A percentile compares a stretch with the other conserved stretches of the same genome.
These are phyloP conservation scores for Brachypteracias leptosomus DNA, from an alignment of 2,113 vertebrate species.

Conservation along the genomic window DNA sequence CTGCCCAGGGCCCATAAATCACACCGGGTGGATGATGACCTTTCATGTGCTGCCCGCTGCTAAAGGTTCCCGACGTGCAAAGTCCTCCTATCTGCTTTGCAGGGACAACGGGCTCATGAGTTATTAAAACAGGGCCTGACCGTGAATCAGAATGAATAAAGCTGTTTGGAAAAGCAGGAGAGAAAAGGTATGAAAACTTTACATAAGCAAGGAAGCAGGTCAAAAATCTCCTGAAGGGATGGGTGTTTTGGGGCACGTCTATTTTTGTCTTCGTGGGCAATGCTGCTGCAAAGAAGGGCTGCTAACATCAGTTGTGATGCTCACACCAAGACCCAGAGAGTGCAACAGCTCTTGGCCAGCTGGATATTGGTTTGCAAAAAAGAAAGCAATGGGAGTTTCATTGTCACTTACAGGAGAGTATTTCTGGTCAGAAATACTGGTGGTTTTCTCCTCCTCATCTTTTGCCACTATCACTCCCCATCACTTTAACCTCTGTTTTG, in stretches of 20 bases:
- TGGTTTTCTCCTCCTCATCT: neutral
- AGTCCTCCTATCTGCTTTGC: neutral
- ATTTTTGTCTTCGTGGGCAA: neutral
- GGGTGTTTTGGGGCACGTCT: neutral
- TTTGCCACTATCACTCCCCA: neutral
- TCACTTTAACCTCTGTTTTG: neutral
- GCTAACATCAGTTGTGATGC: neutral
- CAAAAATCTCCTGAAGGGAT: constrained; percentile 13
- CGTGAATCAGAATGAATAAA: constrained; percentile 6
- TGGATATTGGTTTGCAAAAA: neutral
- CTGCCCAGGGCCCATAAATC: constrained; percentile 42
- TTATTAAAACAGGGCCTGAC: constrained; percentile 15
- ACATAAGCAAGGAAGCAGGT: neutral
- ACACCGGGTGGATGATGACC: neutral
- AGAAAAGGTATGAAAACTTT: neutral
- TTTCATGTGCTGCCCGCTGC: constrained; percentile 32
- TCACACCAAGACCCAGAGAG: neutral
- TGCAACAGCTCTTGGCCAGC: neutral
- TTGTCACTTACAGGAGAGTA: neutral
- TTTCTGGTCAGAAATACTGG: neutral
- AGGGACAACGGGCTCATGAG: neutral
- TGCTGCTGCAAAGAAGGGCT: neutral
- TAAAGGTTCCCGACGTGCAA: neutral
- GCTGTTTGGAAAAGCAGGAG: neutral
- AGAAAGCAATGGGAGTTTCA: neutral